These are phyloP conservation scores for Drosophila triauraria DNA, from an alignment of 1,140 invertebrate species.

Conservation along the genomic window DNA sequence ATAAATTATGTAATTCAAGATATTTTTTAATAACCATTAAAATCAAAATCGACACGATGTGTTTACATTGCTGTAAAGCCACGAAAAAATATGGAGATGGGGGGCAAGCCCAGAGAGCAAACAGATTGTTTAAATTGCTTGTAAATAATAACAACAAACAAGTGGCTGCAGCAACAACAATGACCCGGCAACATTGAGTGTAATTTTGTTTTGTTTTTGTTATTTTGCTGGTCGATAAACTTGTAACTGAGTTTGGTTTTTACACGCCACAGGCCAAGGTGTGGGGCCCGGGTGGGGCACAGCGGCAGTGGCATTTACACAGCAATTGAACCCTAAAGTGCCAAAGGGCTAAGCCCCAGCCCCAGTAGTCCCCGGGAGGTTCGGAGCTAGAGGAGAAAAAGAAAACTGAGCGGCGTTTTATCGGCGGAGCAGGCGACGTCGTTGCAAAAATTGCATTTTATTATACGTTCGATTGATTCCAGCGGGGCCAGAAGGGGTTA, in stretches of 20 bases:
- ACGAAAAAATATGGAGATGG: constrained; percentile 20
- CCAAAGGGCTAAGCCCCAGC: constrained; percentile 53
- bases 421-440: constrained; percentile 37
- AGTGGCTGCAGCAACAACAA: constrained; percentile 49
- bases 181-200: constrained; percentile 55
- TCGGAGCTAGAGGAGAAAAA: constrained; percentile 22
- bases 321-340: constrained; percentile 77
- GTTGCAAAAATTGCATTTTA: constrained; percentile 77
- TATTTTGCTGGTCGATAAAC: constrained; percentile 45
- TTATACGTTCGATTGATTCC: constrained; percentile 80
- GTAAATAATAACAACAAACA: constrained; percentile 59
- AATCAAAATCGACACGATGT: constrained; percentile 30
- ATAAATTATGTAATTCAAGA: constrained; percentile 7
- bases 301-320: constrained; percentile 61
- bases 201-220: constrained; percentile 36
- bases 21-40: constrained; percentile 26
- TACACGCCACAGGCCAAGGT: constrained; percentile 39
- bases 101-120: constrained; percentile 34
- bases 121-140: constrained; percentile 79
- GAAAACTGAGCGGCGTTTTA: constrained; percentile 16
- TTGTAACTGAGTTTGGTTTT: constrained; percentile 65
- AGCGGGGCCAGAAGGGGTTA: constrained; percentile 16
- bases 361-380: constrained; percentile 14
- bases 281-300: constrained; percentile 1
- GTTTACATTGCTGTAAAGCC: constrained; percentile 68